Conservation (phyloP, 1,140 invertebrate genomes). For the Heliconius hermathena region DNA sequence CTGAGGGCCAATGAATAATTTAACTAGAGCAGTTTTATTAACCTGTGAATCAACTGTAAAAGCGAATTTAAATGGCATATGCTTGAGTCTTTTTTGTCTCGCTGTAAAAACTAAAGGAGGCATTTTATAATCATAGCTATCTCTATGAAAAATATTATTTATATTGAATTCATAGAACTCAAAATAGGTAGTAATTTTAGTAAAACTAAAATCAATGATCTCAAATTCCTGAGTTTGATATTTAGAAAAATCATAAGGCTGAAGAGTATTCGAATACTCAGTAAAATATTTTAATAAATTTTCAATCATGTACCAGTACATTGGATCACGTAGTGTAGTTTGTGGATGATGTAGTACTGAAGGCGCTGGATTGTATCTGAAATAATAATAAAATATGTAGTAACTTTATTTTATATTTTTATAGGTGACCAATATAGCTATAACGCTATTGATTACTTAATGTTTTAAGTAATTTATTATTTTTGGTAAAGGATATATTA, state of each 20-base stretch:
- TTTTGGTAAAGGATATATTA: too few relatives aligned
- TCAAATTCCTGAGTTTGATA: conserved; percentile 79
- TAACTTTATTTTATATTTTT: neutral
- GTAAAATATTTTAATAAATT: conserved; percentile 82
- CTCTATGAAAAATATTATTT: conserved; percentile 50
- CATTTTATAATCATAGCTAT: conserved; percentile 38
- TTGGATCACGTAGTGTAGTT: conserved; percentile 85
- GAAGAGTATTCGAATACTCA: conserved; percentile 81
- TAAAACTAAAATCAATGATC: conserved; percentile 77
- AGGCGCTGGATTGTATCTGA: conserved; percentile 77
- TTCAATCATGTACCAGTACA: conserved; percentile 84
- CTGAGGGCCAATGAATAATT: conserved; percentile 83
- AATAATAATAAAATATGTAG: conserved; percentile 39
- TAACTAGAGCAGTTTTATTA: conserved; percentile 70
- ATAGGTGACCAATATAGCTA: too few relatives aligned
- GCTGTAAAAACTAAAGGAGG: conserved; percentile 52
- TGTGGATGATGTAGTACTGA: conserved; percentile 80
- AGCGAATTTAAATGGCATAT: conserved; percentile 81
- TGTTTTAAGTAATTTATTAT: too few relatives aligned
- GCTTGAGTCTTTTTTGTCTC: conserved; percentile 81
- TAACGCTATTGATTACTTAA: too few relatives aligned
- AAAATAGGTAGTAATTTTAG: conserved; percentile 63
- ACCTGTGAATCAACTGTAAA: conserved; percentile 80
- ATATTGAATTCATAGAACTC: conserved; percentile 63
- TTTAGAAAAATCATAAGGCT: conserved; percentile 83